Conservation (phyloP, 1,140 invertebrate species). For the Archivesica marissinica region DNA sequence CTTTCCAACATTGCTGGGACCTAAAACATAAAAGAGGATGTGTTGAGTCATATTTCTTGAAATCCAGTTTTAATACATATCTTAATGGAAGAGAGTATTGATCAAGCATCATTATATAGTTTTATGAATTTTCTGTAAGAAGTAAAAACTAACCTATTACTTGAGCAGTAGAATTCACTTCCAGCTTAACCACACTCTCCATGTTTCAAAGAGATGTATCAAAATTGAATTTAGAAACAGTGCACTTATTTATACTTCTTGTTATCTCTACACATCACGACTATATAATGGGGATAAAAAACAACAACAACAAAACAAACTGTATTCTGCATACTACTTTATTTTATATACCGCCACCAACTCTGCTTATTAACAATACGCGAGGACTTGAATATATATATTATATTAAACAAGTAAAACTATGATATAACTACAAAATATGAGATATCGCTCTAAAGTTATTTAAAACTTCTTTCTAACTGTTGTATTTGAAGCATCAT, state of each 20-base stretch:
- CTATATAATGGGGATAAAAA: neutral
- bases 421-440: neutral
- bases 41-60: neutral
- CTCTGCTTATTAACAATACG: neutral
- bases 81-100: neutral
- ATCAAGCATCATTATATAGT: neutral
- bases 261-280: neutral
- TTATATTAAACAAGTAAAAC: neutral
- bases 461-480: conserved; percentile 28
- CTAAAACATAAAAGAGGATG: neutral
- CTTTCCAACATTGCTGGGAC: conserved; percentile 36
- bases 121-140: neutral
- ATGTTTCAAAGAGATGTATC: conserved; percentile 8
- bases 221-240: neutral
- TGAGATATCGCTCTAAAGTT: neutral
- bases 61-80: too few relatives aligned
- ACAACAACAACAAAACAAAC: neutral
- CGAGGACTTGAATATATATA: conserved; percentile 1
- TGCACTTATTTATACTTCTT: neutral
- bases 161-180: conserved; percentile 38
- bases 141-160: conserved; percentile 36
- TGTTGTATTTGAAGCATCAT: neutral
- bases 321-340: neutral
- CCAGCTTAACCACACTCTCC: conserved; percentile 27
- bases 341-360: neutral